A percentile compares a stretch with the other conserved stretches of the same genome.
These are phyloP conservation scores for Drosophila tsacasi DNA, from an alignment of 1,140 invertebrate species.

Conservation along the genomic window DNA sequence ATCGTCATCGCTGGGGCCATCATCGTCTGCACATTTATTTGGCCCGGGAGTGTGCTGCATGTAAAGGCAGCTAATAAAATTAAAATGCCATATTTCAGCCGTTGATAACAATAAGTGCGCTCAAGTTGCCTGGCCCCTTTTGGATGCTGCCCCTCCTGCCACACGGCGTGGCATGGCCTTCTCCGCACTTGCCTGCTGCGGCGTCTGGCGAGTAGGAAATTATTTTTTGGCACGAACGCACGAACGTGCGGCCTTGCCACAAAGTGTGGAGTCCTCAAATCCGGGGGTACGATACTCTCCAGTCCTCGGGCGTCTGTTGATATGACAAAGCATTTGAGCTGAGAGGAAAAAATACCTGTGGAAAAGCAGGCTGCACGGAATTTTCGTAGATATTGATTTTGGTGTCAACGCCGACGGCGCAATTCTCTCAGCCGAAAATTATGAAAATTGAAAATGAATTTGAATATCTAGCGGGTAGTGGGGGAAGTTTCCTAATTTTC, in stretches of 20 bases:
- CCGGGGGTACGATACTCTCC: conserved; percentile 11
- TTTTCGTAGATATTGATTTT: conserved; percentile 76
- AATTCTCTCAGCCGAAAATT: conserved; percentile 69
- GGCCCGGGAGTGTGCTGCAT: conserved; percentile 52
- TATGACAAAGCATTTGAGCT: conserved; percentile 63
- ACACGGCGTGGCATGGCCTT: neutral
- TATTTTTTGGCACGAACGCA: conserved; percentile 83
- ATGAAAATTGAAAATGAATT: conserved; percentile 77
- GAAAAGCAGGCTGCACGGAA: conserved; percentile 55
- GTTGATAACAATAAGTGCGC: conserved; percentile 84
- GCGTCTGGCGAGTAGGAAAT: conserved; percentile 71
- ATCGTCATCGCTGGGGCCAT: conserved; percentile 47
- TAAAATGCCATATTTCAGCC: conserved; percentile 84
- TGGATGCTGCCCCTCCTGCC: conserved; percentile 28
- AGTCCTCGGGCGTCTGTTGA: conserved; percentile 49
- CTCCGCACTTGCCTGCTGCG: conserved; percentile 12
- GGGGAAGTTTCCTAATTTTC: conserved; percentile 43
- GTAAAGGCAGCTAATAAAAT: conserved; percentile 82
- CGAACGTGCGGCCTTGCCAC: conserved; percentile 65
- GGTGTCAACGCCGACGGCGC: conserved; percentile 53
- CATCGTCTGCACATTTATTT: conserved; percentile 55
- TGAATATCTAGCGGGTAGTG: conserved; percentile 9
- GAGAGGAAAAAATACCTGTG: conserved; percentile 68
- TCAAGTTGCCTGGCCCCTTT: conserved; percentile 64
- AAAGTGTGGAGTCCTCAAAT: conserved; percentile 26